A percentile compares a stretch with the other conserved stretches of the same genome.
These are phyloP conservation scores for Pelvicachromis taeniatus DNA, from an alignment of 2,113 vertebrate genomes.

Conservation along the genomic window DNA sequence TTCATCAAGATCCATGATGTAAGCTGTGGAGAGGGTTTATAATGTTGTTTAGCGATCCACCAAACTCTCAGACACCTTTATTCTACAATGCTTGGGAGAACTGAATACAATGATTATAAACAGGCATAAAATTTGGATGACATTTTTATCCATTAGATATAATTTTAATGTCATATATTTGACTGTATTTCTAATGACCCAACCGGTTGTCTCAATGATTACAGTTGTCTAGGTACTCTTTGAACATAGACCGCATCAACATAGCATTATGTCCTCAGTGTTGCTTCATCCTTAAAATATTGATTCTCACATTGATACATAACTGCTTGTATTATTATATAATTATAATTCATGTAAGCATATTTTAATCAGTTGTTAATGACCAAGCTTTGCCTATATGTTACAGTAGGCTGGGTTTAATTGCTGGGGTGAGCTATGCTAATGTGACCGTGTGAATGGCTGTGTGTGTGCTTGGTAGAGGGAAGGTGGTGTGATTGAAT, in stretches of 20 bases:
- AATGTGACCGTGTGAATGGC: neutral
- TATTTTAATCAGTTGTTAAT: neutral
- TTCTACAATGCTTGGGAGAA: neutral
- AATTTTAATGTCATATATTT: neutral
- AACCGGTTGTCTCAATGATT: neutral
- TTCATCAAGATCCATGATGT: neutral
- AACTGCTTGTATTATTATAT: neutral
- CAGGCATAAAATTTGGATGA: neutral
- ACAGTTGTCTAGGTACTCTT: neutral
- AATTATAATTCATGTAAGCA: neutral
- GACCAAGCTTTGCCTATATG: neutral
- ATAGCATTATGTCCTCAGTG: neutral
- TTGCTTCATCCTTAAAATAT: neutral
- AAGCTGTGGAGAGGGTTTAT: neutral
- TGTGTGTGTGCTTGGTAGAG: conserved; percentile 9
- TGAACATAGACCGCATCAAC: neutral
- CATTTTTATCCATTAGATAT: neutral
- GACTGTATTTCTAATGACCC: neutral
- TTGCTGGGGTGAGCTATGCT: neutral
- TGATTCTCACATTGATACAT: neutral
- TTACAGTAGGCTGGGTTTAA: neutral
- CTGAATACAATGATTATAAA: neutral
- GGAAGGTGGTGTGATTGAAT: conserved; percentile 16
- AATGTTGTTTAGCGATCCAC: neutral
- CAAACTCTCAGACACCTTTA: neutral